These are phyloP conservation scores for Heliconius hortense DNA, from an alignment of 2,888 invertebrate species.

Conservation along the genomic window DNA sequence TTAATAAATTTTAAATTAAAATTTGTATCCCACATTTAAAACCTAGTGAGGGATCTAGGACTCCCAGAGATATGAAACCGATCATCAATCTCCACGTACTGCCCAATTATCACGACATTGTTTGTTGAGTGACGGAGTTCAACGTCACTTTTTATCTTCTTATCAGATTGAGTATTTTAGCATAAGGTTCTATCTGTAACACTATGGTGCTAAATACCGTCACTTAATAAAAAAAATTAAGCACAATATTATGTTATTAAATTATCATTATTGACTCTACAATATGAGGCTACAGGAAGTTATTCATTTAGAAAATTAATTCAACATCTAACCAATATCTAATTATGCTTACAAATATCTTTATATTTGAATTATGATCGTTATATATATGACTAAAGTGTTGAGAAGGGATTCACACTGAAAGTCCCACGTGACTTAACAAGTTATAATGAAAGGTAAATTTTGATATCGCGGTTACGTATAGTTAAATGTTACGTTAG, in stretches of 20 bases:
- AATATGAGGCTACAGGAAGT: not conserved
- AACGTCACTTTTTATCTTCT: too few relatives aligned
- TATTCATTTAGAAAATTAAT: slow-evolving; percentile 8
- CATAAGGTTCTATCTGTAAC: not conserved
- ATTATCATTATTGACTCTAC: not conserved
- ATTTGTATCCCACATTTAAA: too few relatives aligned
- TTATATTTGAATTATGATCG: not conserved
- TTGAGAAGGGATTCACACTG: not conserved
- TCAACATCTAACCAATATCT: slow-evolving; percentile 24
- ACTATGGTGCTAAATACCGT: not conserved
- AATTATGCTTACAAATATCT: slow-evolving; percentile 11
- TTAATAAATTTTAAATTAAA: too few relatives aligned
- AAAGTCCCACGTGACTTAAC: not conserved
- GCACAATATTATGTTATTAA: not conserved
- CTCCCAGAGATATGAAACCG: too few relatives aligned
- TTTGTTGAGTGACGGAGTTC: too few relatives aligned
- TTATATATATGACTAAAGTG: not conserved
- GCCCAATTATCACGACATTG: too few relatives aligned
- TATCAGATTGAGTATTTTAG: too few relatives aligned
- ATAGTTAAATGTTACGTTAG: not conserved
- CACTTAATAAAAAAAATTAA: too few relatives aligned
- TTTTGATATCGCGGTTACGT: not conserved
- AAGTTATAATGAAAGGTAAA: slow-evolving; percentile 1
- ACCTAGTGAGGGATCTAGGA: too few relatives aligned
- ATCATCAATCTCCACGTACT: too few relatives aligned